Evolutionary conservation across 2,113 vertebrate genomes (phyloP).

Genomic region (Phycodurus eques): DNA sequence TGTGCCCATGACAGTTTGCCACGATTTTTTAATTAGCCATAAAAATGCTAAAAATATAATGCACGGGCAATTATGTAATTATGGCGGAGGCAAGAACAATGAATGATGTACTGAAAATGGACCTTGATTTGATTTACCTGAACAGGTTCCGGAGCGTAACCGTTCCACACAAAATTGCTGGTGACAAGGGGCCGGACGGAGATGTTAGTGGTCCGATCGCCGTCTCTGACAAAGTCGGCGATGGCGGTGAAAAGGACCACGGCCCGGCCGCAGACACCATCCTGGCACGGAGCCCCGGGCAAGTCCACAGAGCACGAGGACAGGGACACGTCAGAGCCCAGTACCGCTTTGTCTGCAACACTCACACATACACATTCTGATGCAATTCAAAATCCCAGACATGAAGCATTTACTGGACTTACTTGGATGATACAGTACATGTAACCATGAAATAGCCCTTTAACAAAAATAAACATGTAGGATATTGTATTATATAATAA

Average conservation of each 20-base stretch:
- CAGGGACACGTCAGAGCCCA: conserved; percentile 79
- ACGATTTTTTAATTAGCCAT: too few species aligned
- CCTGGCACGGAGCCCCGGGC: conserved; percentile 63
- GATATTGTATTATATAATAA: too few species aligned
- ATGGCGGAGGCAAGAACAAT: neutral
- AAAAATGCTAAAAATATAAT: neutral
- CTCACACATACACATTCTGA: neutral
- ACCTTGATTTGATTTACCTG: conserved; percentile 66
- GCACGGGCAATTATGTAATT: neutral
- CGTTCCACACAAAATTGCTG: conserved; percentile 82
- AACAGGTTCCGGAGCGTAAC: conserved; percentile 75
- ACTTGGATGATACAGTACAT: too few species aligned
- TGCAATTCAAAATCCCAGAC: neutral
- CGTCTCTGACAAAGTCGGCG: conserved; percentile 78
- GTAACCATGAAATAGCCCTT: too few species aligned
- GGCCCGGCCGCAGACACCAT: conserved; percentile 73
- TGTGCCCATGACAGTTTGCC: too few species aligned
- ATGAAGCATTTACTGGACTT: too few species aligned
- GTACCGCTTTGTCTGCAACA: conserved; percentile 45
- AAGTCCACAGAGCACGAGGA: conserved; percentile 84
- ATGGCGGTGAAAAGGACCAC: conserved; percentile 76
- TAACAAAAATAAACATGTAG: too few species aligned
- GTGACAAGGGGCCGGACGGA: conserved; percentile 70
- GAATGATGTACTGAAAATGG: too few species aligned
- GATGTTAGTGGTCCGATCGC: conserved; percentile 77